Evolutionary conservation across 2,888 invertebrate genomes (phyloP).

Genomic region (Trissoscelio sp.): DNA sequence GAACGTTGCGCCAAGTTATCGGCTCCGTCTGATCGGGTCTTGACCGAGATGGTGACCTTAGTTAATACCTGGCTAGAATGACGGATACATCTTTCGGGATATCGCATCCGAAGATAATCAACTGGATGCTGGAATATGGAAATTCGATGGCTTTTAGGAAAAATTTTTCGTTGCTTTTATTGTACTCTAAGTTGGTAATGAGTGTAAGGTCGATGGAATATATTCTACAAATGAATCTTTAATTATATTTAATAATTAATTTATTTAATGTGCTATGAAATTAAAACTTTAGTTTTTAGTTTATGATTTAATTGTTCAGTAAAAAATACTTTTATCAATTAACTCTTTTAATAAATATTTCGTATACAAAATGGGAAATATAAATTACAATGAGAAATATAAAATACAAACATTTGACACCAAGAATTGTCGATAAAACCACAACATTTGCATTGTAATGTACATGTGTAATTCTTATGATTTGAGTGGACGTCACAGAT

Average conservation of each 20-base stretch:
- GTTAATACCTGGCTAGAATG: slow-evolving; percentile 59
- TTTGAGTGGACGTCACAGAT: slow-evolving; percentile 78
- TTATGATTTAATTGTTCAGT: too few relatives aligned
- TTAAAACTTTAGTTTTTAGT: too few relatives aligned
- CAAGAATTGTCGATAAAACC: slow-evolving; percentile 23
- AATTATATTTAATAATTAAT: too few relatives aligned
- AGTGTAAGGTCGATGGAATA: too few relatives aligned
- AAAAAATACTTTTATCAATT: background rate
- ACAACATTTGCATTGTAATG: slow-evolving; percentile 79
- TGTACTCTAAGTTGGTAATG: too few relatives aligned
- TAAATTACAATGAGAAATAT: slow-evolving; percentile 11
- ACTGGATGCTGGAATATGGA: slow-evolving; percentile 52
- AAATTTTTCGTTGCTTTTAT: background rate
- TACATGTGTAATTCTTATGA: slow-evolving; percentile 73
- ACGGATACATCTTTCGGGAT: slow-evolving; percentile 65
- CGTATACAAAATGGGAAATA: slow-evolving; percentile 6
- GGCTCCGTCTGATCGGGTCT: slow-evolving; percentile 59
- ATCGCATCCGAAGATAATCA: slow-evolving; percentile 55
- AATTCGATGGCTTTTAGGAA: slow-evolving; percentile 51
- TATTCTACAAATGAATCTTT: too few relatives aligned
- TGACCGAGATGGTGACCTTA: slow-evolving; percentile 68
- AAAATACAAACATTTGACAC: slow-evolving; percentile 16
- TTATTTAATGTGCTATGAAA: too few relatives aligned
- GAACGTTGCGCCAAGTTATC: slow-evolving; percentile 55
- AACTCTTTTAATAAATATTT: slow-evolving; percentile 4